A percentile compares a stretch with the other conserved stretches of the same genome.
Evolutionary conservation across 2,888 invertebrate species (phyloP).

Genomic region (Microctonus brassicae): DNA sequence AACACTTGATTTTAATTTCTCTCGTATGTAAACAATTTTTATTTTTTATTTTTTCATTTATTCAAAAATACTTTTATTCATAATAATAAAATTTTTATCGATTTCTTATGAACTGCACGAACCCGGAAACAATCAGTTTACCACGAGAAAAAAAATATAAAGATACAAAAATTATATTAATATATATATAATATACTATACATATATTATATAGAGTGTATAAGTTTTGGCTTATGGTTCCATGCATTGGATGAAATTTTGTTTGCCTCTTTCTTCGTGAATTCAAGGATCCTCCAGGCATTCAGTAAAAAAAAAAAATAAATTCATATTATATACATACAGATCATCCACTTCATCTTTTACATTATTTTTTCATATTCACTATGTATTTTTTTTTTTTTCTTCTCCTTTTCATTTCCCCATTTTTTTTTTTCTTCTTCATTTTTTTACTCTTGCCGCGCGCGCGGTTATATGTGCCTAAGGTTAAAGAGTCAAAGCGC

Average conservation of each 20-base stretch:
- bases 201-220: not conserved
- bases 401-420: not conserved
- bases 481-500: slow-evolving; percentile 33
- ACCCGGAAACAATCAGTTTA: slow-evolving; percentile 24
- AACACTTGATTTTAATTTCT: too few species aligned
- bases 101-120: slow-evolving; percentile 28
- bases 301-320: slow-evolving; percentile 6
- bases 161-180: slow-evolving; percentile 10
- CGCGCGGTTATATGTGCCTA: slow-evolving; percentile 12
- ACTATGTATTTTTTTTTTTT: too few species aligned
- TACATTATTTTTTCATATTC: too few species aligned
- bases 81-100: slow-evolving; percentile 20
- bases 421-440: not conserved
- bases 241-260: slow-evolving; percentile 25
- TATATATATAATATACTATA: too few species aligned
- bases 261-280: slow-evolving; percentile 22
- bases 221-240: not conserved
- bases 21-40: too few species aligned
- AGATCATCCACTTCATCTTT: slow-evolving; percentile 19
- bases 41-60: too few species aligned
- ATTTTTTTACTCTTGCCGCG: not conserved
- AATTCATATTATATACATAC: slow-evolving; percentile 18
- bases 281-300: slow-evolving; percentile 27
- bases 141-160: slow-evolving; percentile 25
- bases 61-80: not conserved